Conservation (phyloP, 2,888 invertebrate genomes). For the Agelastica alni region DNA sequence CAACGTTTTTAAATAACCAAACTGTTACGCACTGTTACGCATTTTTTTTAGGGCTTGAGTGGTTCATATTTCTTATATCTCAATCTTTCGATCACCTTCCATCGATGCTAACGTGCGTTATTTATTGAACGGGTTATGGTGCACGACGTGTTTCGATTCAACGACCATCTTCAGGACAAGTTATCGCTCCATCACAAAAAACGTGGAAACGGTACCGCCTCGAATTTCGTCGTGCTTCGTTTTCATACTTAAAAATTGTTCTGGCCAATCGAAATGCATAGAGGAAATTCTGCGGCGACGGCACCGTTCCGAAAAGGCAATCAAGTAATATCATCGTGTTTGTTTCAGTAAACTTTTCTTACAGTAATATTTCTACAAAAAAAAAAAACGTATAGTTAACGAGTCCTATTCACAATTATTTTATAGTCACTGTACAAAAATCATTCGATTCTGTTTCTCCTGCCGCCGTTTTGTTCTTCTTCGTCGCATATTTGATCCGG, state of each 20-base stretch:
- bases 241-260: not conserved
- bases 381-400: constrained; percentile 34
- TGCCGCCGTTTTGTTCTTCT: constrained; percentile 41
- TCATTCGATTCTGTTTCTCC: constrained; percentile 23
- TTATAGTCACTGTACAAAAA: constrained; percentile 30
- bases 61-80: too few relatives aligned
- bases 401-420: constrained; percentile 32
- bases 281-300: too few relatives aligned
- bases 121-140: too few relatives aligned
- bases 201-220: not conserved
- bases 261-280: not conserved
- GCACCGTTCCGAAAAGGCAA: constrained; percentile 20
- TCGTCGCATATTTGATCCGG: constrained; percentile 59
- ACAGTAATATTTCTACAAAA: constrained; percentile 35
- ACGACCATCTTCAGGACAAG: too few relatives aligned
- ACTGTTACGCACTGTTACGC: too few relatives aligned
- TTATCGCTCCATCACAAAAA: not conserved
- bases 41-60: too few relatives aligned
- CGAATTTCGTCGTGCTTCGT: not conserved
- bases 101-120: too few relatives aligned
- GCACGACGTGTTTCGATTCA: too few relatives aligned
- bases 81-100: too few relatives aligned
- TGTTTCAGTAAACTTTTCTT: constrained; percentile 32
- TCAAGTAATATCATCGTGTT: constrained; percentile 33
- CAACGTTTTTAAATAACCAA: too few relatives aligned